These are phyloP conservation scores for Taenaris catops DNA, from an alignment of 2,888 invertebrate species.

Conservation along the genomic window DNA sequence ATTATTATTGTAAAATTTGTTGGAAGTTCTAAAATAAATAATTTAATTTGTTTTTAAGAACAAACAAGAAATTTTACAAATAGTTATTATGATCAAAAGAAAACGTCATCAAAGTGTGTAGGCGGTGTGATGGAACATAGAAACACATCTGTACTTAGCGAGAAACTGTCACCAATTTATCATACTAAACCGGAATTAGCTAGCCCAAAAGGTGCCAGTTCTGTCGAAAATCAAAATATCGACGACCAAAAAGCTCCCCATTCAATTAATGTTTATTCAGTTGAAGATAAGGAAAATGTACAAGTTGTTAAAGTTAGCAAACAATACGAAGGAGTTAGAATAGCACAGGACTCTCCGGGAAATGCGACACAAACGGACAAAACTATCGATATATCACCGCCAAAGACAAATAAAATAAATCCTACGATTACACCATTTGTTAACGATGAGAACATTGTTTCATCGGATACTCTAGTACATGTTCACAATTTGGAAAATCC, in stretches of 20 bases:
- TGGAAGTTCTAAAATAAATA: too few relatives aligned
- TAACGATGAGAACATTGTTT: constrained; percentile 33
- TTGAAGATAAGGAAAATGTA: neutral
- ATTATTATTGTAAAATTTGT: neutral
- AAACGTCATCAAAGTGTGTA: constrained; percentile 51
- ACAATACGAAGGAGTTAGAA: neutral
- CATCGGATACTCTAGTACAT: constrained; percentile 55
- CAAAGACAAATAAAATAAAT: constrained; percentile 15
- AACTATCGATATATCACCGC: constrained; percentile 4
- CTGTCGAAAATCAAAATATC: constrained; percentile 26
- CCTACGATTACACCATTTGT: constrained; percentile 20
- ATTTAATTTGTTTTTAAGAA: constrained; percentile 33
- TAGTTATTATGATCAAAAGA: constrained; percentile 41
- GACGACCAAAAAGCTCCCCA: neutral
- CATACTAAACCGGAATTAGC: constrained; percentile 42
- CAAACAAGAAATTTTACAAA: constrained; percentile 27
- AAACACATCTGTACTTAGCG: constrained; percentile 32
- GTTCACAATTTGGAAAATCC: constrained; percentile 53
- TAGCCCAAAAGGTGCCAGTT: constrained; percentile 33
- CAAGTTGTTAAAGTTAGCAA: constrained; percentile 1
- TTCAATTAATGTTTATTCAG: neutral
- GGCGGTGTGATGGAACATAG: constrained; percentile 37
- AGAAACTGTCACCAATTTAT: constrained; percentile 51
- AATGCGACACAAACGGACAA: neutral
- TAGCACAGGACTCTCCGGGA: neutral